These are phyloP conservation scores for Agrochola lota DNA, from an alignment of 2,888 invertebrate species.

Conservation along the genomic window DNA sequence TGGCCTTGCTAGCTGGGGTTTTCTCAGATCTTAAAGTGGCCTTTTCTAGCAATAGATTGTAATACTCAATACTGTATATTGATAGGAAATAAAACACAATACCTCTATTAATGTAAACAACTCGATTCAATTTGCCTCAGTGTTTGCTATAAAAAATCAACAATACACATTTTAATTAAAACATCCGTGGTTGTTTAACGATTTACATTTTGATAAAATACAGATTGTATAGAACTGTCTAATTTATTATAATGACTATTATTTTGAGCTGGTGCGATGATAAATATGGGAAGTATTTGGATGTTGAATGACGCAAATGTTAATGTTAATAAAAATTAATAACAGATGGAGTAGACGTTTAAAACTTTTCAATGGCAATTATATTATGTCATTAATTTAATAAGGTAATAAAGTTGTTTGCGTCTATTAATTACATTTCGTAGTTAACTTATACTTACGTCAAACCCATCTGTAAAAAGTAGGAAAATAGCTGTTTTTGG, in stretches of 20 bases:
- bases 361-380: neutral
- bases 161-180: constrained; percentile 27
- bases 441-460: neutral
- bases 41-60: neutral
- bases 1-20: neutral
- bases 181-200: neutral
- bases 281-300: constrained; percentile 23
- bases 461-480: neutral
- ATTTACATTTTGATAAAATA: constrained; percentile 29
- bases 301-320: constrained; percentile 30
- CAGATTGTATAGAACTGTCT: constrained; percentile 28
- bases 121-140: constrained; percentile 13
- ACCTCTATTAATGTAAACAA: constrained; percentile 3
- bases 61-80: neutral
- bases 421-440: neutral
- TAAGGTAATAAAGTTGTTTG: neutral
- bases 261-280: constrained; percentile 6
- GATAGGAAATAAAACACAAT: constrained; percentile 18
- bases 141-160: constrained; percentile 11
- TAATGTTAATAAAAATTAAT: too few species aligned
- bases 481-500: neutral
- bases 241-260: constrained; percentile 42
- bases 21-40: neutral
- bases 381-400: neutral
- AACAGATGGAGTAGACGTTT: neutral